Percentiles rank a stretch among this genome's conserved stretches.
phyloP scores from a whole-genome alignment of 2,113 vertebrate species.

The Planiliza haematocheilus region DNA sequence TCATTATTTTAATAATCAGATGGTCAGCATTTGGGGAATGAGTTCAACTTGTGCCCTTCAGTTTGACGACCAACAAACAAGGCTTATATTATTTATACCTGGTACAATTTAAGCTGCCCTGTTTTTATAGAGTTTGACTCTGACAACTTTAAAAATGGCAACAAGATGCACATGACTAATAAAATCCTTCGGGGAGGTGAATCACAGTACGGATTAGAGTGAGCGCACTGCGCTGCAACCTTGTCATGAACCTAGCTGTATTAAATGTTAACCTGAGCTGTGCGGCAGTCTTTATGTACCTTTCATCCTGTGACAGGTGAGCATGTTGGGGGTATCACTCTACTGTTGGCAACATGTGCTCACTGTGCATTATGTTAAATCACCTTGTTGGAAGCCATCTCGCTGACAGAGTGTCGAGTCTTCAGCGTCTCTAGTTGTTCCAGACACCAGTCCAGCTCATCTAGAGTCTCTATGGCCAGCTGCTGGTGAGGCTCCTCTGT shows the following conservation, averaged over 20 bases:
- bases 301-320: not conserved
- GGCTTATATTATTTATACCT: not conserved
- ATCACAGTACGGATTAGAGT: conserved; percentile 5
- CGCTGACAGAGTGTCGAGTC: conserved; percentile 89
- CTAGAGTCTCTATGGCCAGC: conserved; percentile 91
- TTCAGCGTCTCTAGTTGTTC: conserved; percentile 95
- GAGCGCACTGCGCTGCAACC: not conserved
- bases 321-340: not conserved
- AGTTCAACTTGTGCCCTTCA: no score
- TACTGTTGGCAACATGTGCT: not conserved
- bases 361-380: not conserved
- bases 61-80: not conserved
- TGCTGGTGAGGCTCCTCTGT: conserved; percentile 91
- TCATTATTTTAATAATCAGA: not conserved
- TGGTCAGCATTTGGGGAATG: no score
- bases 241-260: not conserved
- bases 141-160: conserved; percentile 18
- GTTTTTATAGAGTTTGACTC: not conserved
- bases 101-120: no score
- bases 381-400: conserved; percentile 89
- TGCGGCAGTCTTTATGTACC: not conserved
- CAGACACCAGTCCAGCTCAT: conserved; percentile 97
- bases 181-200: conserved; percentile 17
- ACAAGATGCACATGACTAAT: conserved; percentile 25
- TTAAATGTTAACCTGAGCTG: not conserved